These are phyloP conservation scores for Ophion ventricosus DNA, from an alignment of 2,888 invertebrate genomes.

Conservation along the genomic window DNA sequence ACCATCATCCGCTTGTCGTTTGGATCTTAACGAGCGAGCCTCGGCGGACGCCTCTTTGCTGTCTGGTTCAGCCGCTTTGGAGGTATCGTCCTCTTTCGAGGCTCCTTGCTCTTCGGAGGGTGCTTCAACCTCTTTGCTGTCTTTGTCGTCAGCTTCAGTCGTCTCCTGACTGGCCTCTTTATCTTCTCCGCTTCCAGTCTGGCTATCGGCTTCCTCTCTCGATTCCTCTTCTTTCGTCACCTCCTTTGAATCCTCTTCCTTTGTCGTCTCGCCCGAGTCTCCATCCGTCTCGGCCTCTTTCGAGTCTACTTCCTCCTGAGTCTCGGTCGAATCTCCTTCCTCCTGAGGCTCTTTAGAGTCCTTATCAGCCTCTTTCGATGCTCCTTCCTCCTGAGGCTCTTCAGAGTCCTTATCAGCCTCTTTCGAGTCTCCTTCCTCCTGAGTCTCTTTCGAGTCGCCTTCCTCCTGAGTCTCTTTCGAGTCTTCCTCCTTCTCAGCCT, in stretches of 20 bases:
- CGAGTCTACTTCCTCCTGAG: conserved; percentile 64
- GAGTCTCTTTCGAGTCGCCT: background rate
- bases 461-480: conserved; percentile 63
- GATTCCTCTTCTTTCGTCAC: conserved; percentile 65
- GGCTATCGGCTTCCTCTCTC: conserved; percentile 44
- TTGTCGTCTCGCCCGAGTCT: conserved; percentile 64
- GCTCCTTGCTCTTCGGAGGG: conserved; percentile 65
- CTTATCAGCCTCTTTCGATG: conserved; percentile 52
- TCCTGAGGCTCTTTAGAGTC: background rate
- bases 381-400: conserved; percentile 36
- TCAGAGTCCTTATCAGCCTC: conserved; percentile 66
- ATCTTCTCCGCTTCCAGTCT: conserved; percentile 62
- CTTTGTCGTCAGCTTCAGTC: conserved; percentile 59
- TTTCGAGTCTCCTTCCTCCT: conserved; percentile 43
- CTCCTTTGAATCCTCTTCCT: conserved; percentile 47
- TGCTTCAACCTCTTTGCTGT: conserved; percentile 58
- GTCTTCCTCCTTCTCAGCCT: conserved; percentile 62
- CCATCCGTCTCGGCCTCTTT: conserved; percentile 39
- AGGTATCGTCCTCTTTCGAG: conserved; percentile 64
- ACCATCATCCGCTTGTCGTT: conserved; percentile 66
- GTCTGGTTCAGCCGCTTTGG: conserved; percentile 64
- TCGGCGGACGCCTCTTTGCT: conserved; percentile 66
- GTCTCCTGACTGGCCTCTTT: conserved; percentile 67
- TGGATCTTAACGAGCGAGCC: conserved; percentile 61
- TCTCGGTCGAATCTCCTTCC: conserved; percentile 45